Conservation (phyloP, 2,888 invertebrate species). For the Adineta ricciae region DNA sequence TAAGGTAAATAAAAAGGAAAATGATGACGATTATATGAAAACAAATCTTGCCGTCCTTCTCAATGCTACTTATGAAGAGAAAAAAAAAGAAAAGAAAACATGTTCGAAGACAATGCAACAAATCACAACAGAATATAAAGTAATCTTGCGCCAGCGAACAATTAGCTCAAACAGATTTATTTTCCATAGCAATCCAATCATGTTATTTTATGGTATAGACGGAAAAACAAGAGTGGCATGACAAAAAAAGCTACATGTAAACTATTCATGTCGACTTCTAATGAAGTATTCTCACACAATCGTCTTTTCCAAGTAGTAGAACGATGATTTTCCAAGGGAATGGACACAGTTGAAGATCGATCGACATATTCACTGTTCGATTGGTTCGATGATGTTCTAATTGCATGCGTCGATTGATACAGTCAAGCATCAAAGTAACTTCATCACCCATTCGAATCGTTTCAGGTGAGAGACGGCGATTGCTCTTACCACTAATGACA, state of each 20-base stretch:
- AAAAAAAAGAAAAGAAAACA: not conserved
- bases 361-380: not conserved
- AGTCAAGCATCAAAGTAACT: not conserved
- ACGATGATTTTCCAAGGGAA: conserved; percentile 19
- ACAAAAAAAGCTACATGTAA: too few relatives aligned
- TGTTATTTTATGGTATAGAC: too few relatives aligned
- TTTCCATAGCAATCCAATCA: not conserved
- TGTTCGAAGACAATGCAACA: not conserved
- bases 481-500: not conserved
- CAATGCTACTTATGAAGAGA: not conserved
- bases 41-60: not conserved
- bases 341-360: not conserved
- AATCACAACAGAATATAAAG: not conserved
- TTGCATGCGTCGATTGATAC: not conserved
- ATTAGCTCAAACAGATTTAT: not conserved
- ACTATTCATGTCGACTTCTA: not conserved
- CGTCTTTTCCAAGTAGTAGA: not conserved
- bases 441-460: not conserved
- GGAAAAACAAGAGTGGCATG: too few relatives aligned
- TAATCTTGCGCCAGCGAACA: not conserved
- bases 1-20: not conserved
- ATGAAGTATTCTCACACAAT: not conserved
- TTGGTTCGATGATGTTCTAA: conserved; percentile 1
- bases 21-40: not conserved
- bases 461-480: not conserved